These are phyloP conservation scores for Trigoniulus corallinus DNA, from an alignment of 1,140 invertebrate species.

Conservation along the genomic window DNA sequence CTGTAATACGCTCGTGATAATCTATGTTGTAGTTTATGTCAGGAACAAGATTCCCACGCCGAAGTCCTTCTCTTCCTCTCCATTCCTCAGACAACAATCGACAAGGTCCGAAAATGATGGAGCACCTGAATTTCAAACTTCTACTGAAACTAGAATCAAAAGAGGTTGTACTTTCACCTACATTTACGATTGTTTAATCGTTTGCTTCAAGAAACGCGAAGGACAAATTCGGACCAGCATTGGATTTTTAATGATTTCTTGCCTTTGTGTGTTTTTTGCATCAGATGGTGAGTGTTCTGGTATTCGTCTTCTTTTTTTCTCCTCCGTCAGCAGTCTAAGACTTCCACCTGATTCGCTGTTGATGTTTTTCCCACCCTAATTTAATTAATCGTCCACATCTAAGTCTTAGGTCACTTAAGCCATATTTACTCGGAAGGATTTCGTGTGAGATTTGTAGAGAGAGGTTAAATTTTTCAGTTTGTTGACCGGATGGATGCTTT, in stretches of 20 bases:
- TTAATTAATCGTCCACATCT: too few species aligned
- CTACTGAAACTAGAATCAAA: background rate
- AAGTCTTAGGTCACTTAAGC: too few species aligned
- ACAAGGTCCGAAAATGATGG: background rate
- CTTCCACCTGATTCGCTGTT: background rate
- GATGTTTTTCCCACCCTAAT: background rate
- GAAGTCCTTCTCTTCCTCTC: too few species aligned
- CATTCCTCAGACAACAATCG: too few species aligned
- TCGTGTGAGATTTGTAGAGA: too few species aligned
- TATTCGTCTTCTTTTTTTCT: background rate
- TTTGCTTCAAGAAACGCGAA: slow-evolving; percentile 20
- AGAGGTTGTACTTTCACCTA: slow-evolving; percentile 11
- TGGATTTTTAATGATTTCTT: slow-evolving; percentile 19
- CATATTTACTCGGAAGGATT: too few species aligned
- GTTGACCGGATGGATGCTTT: too few species aligned
- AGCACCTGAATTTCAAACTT: background rate
- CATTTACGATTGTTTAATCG: slow-evolving; percentile 19
- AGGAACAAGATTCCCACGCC: slow-evolving; percentile 13
- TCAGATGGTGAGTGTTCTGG: background rate
- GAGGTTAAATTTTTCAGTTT: too few species aligned
- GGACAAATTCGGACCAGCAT: slow-evolving; percentile 19
- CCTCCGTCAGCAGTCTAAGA: background rate
- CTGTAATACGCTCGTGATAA: slow-evolving; percentile 18
- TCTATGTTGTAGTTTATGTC: slow-evolving; percentile 24
- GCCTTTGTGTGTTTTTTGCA: background rate